These are phyloP conservation scores for Drosophila bifasciata DNA, from an alignment of 1,140 invertebrate genomes.

Conservation along the genomic window DNA sequence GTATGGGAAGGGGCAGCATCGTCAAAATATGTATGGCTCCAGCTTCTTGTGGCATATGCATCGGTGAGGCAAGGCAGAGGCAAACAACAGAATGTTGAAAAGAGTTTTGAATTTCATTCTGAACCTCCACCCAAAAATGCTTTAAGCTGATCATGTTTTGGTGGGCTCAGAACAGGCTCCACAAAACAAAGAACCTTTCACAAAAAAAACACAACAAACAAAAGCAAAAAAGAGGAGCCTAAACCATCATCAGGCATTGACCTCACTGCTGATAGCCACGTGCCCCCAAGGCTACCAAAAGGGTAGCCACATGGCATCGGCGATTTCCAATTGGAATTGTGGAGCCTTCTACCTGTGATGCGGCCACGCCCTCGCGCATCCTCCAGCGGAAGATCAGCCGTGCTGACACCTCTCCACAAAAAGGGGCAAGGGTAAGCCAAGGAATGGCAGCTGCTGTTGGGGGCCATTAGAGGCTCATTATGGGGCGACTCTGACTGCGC, in stretches of 20 bases:
- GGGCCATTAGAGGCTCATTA: conserved; percentile 61
- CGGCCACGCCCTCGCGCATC: conserved; percentile 49
- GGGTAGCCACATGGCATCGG: too few species aligned
- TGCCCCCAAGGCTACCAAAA: conserved; percentile 59
- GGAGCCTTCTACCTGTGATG: conserved; percentile 33
- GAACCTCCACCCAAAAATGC: too few species aligned
- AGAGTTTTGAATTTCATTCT: too few species aligned
- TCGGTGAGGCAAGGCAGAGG: too few species aligned
- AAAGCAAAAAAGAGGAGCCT: background rate
- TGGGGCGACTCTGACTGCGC: conserved; percentile 8
- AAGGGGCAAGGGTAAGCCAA: too few species aligned
- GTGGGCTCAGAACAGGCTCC: background rate
- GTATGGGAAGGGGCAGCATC: too few species aligned
- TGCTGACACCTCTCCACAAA: conserved; percentile 58
- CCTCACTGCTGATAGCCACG: conserved; percentile 49
- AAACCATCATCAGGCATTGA: conserved; percentile 50
- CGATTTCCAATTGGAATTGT: background rate
- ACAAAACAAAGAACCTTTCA: background rate
- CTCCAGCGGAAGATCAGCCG: conserved; percentile 49
- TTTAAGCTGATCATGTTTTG: too few species aligned
- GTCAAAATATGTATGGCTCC: too few species aligned
- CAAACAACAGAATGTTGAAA: too few species aligned
- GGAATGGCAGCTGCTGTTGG: conserved; percentile 39
- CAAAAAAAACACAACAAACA: background rate
- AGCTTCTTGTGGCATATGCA: too few species aligned